Conservation (phyloP, 1,140 invertebrate species). For the Drosophila setifemur region DNA sequence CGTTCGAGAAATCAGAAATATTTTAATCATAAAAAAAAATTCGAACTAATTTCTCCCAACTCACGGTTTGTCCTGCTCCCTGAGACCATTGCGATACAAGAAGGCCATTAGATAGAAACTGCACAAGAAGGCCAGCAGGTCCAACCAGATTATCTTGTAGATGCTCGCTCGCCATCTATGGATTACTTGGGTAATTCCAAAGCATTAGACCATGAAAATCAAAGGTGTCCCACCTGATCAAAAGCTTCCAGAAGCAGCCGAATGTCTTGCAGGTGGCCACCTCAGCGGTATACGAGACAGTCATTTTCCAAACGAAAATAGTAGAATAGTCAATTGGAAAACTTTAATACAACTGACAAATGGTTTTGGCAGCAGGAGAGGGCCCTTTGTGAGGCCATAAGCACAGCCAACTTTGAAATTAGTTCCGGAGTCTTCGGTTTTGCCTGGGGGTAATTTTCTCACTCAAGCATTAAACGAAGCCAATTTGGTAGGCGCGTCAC, state of each 20-base stretch:
- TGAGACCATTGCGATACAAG: constrained; percentile 91
- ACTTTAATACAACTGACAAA: constrained; percentile 31
- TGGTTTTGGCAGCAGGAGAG: constrained; percentile 22
- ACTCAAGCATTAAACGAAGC: constrained; percentile 62
- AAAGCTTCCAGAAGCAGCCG: constrained; percentile 91
- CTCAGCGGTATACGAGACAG: constrained; percentile 93
- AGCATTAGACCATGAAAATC: not conserved
- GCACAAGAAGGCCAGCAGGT: constrained; percentile 91
- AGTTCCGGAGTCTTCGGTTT: constrained; percentile 31
- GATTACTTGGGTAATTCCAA: not conserved
- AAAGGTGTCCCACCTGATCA: constrained; percentile 85
- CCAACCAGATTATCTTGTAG: constrained; percentile 97
- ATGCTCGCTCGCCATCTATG: constrained; percentile 95
- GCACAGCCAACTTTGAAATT: constrained; percentile 49
- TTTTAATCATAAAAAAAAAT: not conserved
- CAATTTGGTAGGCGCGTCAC: constrained; percentile 51
- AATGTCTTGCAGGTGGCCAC: constrained; percentile 92
- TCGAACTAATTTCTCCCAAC: not conserved
- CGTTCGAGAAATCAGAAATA: no score
- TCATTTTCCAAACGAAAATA: constrained; percentile 89
- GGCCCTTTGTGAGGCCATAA: constrained; percentile 43
- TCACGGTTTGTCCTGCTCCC: constrained; percentile 84
- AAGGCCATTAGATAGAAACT: constrained; percentile 93
- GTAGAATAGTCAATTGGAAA: constrained; percentile 30
- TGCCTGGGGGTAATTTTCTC: constrained; percentile 47